Conservation (phyloP, 2,888 invertebrate genomes). For the Agrochola lota region DNA sequence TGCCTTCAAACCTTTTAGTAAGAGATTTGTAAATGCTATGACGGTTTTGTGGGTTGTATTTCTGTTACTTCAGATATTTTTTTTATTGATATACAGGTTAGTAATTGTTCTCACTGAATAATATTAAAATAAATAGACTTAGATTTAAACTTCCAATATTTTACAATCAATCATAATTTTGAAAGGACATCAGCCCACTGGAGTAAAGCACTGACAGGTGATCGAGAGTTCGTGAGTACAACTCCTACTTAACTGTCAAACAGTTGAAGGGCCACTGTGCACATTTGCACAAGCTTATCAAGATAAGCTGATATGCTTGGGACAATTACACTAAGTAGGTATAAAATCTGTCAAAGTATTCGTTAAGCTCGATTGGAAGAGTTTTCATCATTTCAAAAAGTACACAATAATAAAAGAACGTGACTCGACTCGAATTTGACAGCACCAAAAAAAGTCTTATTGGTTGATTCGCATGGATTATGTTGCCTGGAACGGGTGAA, state of each 20-base stretch:
- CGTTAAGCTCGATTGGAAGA: not conserved
- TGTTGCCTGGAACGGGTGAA: not conserved
- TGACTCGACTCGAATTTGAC: not conserved
- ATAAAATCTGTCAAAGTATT: not conserved
- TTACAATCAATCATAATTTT: slow-evolving; percentile 23
- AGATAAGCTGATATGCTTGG: not conserved
- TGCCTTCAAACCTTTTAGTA: too few relatives aligned
- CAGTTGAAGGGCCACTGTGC: slow-evolving; percentile 13
- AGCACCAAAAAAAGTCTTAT: not conserved
- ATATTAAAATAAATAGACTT: not conserved
- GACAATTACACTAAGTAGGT: not conserved
- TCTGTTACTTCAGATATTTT: not conserved
- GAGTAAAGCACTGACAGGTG: slow-evolving; percentile 10
- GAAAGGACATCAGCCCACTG: slow-evolving; percentile 16
- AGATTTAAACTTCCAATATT: not conserved
- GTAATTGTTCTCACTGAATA: too few relatives aligned
- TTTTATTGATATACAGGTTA: too few relatives aligned
- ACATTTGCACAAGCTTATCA: slow-evolving; percentile 4
- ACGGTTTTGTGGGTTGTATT: not conserved
- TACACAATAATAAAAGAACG: slow-evolving; percentile 9
- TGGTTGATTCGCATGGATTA: too few relatives aligned
- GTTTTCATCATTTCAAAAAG: not conserved
- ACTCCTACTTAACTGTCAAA: slow-evolving; percentile 45
- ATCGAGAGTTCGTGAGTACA: slow-evolving; percentile 40
- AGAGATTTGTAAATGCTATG: not conserved